These are phyloP conservation scores for Onychomys leucogaster DNA, from an alignment of 2,797 vertebrate species.

Conservation along the genomic window DNA sequence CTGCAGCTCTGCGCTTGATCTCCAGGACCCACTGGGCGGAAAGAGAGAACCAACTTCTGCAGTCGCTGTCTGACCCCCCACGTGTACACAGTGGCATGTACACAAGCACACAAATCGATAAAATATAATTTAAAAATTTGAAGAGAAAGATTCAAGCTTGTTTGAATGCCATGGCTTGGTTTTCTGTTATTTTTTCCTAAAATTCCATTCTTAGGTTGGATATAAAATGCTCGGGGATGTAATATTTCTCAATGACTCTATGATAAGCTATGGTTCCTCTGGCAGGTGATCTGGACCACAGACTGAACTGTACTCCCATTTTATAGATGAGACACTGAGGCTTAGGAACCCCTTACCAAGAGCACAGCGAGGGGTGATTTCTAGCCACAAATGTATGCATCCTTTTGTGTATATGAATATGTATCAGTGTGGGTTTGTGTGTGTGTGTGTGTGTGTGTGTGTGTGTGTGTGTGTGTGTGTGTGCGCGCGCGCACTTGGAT, in stretches of 20 bases:
- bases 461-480: not conserved
- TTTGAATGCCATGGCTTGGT: not conserved
- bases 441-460: not conserved
- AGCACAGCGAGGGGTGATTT: not conserved
- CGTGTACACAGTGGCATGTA: fast-evolving
- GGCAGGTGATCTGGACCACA: not conserved
- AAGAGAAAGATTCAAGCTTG: not conserved
- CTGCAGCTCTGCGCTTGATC: not conserved
- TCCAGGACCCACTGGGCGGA: not conserved
- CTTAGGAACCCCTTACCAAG: not conserved
- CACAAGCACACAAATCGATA: too few relatives aligned
- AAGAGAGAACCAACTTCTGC: not conserved
- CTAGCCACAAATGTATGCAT: not conserved
- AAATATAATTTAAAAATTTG: too few relatives aligned
- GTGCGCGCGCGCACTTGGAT: not conserved
- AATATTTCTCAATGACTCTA: not conserved
- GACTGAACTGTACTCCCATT: not conserved
- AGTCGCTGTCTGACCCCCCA: not conserved
- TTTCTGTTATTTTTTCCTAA: constrained; percentile 26
- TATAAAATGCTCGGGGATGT: not conserved
- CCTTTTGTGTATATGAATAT: not conserved
- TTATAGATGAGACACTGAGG: not conserved
- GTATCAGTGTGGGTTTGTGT: not conserved
- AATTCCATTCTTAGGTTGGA: not conserved
- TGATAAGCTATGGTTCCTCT: not conserved